Evolutionary conservation across 2,113 vertebrate species (phyloP), one percentile per base, ranked within the genome.

Genomic region (Sturnira hondurensis): DNA sequence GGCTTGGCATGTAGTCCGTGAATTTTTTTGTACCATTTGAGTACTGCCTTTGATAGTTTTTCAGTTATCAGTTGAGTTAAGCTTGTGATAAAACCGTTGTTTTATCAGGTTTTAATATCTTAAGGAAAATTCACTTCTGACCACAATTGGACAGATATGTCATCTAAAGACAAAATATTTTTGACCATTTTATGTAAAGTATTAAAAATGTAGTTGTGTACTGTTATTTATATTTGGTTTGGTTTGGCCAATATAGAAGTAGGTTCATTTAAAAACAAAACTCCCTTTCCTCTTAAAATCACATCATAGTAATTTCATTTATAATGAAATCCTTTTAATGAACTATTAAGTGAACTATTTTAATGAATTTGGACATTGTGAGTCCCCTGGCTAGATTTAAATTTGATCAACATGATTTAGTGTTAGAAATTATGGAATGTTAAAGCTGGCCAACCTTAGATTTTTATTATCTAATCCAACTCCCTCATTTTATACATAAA

Each of bases 271-370:
- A 93, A 90, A 96, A 83, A 92, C 41, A 84, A 93, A 96, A 89
- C 31, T 93, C 19, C 26, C 83, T 86, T 95, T 84, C 58, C 63
- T 83, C 31, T 82, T 94, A 95, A 97, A 95, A 83, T 86, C 50
- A 65, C 7, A 70, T 88, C 52, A 61, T 45, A 95, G 45, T 17
- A 96, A 45, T 90, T 94, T 67, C 9, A 77, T 81, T 58, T 88
- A 31, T 91, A 92, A 65, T 93, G 65, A 97, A 84, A 74, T 86
- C 91, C n/a, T 90, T 92, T 81, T 80, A n/a, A n/a, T n/a, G n/a
- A n/a, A n/a, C n/a, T n/a, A n/a, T n/a, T n/a, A n/a, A n/a, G 22
- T 93, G n/a, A 96, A 87, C 63, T 93, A 36, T 89, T 90, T 91
- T 54, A 61, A 63, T 80, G 47, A 90, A 90, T 87, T 82, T 94